Percentiles rank a stretch among this genome's conserved stretches.
phyloP scores from a whole-genome alignment of 2,113 vertebrate genomes.

The Austrofundulus limnaeus region DNA sequence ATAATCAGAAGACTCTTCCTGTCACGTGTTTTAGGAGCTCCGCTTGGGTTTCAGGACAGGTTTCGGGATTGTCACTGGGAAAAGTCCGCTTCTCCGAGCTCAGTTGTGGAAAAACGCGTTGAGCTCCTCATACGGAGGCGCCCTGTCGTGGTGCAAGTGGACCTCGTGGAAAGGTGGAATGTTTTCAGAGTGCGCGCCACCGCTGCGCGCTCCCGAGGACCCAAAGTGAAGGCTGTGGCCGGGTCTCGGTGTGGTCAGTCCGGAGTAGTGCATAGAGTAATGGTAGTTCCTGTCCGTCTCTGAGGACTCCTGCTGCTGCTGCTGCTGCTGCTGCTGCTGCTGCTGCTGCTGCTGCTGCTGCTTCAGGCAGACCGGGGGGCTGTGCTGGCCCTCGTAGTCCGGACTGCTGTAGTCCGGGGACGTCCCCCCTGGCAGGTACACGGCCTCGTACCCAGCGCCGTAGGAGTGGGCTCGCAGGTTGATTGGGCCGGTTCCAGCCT shows the following conservation, averaged over 20 bases:
- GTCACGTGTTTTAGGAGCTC: slow-evolving; percentile 19
- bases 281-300: slow-evolving; percentile 95
- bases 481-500: slow-evolving; percentile 82
- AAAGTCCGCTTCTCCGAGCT: slow-evolving; percentile 21
- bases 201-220: slow-evolving; percentile 87
- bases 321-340: too few species aligned
- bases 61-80: slow-evolving; percentile 48
- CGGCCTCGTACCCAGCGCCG: slow-evolving; percentile 85
- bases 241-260: slow-evolving; percentile 85
- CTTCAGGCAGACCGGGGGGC: slow-evolving; percentile 92
- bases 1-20: slow-evolving; percentile 34
- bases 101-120: slow-evolving; percentile 98
- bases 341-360: slow-evolving; percentile 80
- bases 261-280: slow-evolving; percentile 97
- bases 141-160: slow-evolving; percentile 91
- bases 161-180: slow-evolving; percentile 92
- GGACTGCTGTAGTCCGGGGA: slow-evolving; percentile 96
- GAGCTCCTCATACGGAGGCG: slow-evolving; percentile 93
- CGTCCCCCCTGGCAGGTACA: slow-evolving; percentile 84
- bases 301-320: slow-evolving; percentile 57
- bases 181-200: slow-evolving; percentile 90
- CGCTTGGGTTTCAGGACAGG: slow-evolving; percentile 34
- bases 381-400: slow-evolving; percentile 92
- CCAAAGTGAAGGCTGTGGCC: slow-evolving; percentile 86
- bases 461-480: slow-evolving; percentile 87